Conservation (phyloP, 2,888 invertebrate species). For the Tetrapedia diversipes region DNA sequence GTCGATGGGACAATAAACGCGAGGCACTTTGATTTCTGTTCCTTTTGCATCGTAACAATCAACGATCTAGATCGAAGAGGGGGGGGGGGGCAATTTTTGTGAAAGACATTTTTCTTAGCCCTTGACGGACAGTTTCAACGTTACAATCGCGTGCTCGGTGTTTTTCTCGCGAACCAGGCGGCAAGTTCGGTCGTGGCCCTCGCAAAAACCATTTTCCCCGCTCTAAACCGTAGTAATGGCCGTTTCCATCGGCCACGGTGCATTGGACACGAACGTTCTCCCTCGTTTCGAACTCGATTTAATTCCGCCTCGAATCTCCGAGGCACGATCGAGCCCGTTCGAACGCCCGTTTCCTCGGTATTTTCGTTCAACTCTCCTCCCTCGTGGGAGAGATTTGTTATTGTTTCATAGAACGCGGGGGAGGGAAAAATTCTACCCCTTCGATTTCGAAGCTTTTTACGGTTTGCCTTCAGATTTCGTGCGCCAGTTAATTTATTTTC, state of each 20-base stretch:
- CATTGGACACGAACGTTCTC: constrained; percentile 44
- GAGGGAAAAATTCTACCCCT: too few relatives aligned
- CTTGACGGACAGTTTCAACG: constrained; percentile 32
- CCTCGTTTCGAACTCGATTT: constrained; percentile 29
- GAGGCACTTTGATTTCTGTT: neutral
- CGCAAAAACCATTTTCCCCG: constrained; percentile 52
- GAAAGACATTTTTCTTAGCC: neutral
- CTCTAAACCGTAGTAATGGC: constrained; percentile 39
- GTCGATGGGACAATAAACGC: neutral
- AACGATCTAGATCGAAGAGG: neutral
- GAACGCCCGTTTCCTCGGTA: constrained; percentile 25
- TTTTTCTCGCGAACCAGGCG: constrained; percentile 39
- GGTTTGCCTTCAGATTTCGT: too few relatives aligned
- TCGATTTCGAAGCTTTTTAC: neutral
- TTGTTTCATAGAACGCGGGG: neutral
- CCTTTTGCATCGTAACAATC: neutral
- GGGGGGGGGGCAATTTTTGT: neutral
- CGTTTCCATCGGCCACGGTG: constrained; percentile 44
- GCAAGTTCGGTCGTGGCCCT: constrained; percentile 24
- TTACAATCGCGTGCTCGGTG: neutral
- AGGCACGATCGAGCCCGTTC: constrained; percentile 15
- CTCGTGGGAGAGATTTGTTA: neutral
- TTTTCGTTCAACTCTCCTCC: constrained; percentile 52
- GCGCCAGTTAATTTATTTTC: too few relatives aligned
- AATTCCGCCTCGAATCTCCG: constrained; percentile 31